Percentiles rank a stretch among this genome's conserved stretches.
Conservation (phyloP, 2,797 vertebrate species). For the Sebastes hubbsi region DNA sequence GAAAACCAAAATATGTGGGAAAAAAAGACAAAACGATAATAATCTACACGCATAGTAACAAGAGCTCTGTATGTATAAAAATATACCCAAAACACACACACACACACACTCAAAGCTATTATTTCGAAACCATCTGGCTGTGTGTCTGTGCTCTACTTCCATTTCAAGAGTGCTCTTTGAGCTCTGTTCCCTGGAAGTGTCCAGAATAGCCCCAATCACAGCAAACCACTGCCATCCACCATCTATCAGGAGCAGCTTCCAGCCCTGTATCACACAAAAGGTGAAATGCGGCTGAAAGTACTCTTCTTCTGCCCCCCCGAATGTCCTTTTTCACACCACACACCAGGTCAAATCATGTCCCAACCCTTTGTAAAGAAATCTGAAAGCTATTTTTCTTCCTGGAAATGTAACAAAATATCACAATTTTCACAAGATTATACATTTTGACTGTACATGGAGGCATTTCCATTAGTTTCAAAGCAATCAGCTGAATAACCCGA, state of each 20-base stretch:
- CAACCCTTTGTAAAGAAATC: neutral
- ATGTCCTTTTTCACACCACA: constrained; percentile 10
- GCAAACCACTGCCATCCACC: constrained; percentile 16
- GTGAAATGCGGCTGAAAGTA: constrained; percentile 14
- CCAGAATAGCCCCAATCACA: constrained; percentile 47
- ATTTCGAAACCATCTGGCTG: constrained; percentile 1
- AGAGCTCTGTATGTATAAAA: neutral
- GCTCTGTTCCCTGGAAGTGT: constrained; percentile 17
- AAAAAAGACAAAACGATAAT: neutral
- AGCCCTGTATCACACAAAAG: constrained; percentile 34
- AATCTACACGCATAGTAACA: neutral
- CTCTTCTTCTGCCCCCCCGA: neutral
- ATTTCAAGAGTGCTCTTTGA: constrained; percentile 7
- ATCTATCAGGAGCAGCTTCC: constrained; percentile 5
- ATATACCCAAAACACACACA: neutral
- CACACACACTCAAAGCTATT: neutral
- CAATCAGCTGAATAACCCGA: neutral
- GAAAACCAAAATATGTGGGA: neutral
- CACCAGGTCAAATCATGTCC: neutral
- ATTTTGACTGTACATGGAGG: neutral
- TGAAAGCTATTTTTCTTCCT: neutral
- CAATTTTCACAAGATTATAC: neutral
- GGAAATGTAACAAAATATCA: constrained; percentile 8
- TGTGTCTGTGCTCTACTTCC: constrained; percentile 1
- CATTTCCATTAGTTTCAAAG: neutral